Base-by-base conservation (phyloP, 2,888 invertebrate species). In the Eremobia ochroleuca region DNA sequence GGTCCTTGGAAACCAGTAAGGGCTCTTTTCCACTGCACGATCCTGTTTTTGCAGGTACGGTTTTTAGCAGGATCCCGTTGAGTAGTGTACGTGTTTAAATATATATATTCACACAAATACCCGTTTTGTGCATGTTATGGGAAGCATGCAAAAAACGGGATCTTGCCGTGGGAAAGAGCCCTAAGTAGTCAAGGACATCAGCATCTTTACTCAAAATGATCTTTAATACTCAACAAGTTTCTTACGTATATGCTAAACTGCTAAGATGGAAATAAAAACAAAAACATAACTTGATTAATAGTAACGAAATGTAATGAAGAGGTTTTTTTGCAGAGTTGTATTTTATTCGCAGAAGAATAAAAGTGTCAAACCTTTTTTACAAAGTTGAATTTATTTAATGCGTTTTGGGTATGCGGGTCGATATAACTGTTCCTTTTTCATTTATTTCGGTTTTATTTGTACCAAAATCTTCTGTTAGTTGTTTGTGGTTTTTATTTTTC, bases 331-430 rank as follows among this genome's bases (percentile, higher is more conserved):
- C 40, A 0, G 25, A 59, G 40, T 68, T 65, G 43, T 40, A 59
- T 64, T 79, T 72, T 67, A 70, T 85, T 79, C 76, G 49, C 37
- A 69, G 76, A 76, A 66, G 58, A 65, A 70, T 74, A 73, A 82
- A 86, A 82, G 59, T 81, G 87, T 81, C 79, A 77, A 78, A 77
- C 49, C 40, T 76, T 86, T 86, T 82, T 83, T 65, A 69, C 70
- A 37, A 62, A 76, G 25, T 66, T 62, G 55, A 75, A 87, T 86
- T 86, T 83, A 83, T 79, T 74, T 77, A 62, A 80, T 74, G 59
- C n/a, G 76, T 66, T 85, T 78, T 78, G 72, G 72, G 77, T 80
- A 21, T 40, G 46, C 13, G 9, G 43, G 69, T 77, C 28, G 59
- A 68, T 69, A n/a, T 77, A 80, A 74, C 70, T 62, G 81, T 79